These are phyloP conservation scores for Acronicta leporina DNA, from an alignment of 2,888 invertebrate species.

Conservation along the genomic window DNA sequence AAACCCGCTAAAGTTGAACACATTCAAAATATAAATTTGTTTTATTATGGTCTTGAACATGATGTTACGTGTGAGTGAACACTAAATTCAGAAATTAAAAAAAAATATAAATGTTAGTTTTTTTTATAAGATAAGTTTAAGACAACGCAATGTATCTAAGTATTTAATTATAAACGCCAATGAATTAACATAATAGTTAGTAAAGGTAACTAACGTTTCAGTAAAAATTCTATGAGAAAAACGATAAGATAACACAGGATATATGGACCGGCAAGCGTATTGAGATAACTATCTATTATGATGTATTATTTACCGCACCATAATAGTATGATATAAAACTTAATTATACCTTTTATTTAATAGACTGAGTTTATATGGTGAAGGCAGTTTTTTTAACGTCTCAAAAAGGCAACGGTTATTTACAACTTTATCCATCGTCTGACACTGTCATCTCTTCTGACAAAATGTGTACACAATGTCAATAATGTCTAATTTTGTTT, in stretches of 20 bases:
- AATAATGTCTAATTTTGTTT: neutral
- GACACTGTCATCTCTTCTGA: neutral
- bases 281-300: conserved; percentile 38
- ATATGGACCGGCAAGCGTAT: conserved; percentile 35
- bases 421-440: neutral
- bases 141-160: no score
- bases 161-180: no score
- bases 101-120: no score
- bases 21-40: no score
- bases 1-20: neutral
- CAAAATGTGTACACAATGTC: neutral
- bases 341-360: conserved; percentile 39
- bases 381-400: neutral
- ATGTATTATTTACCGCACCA: conserved; percentile 43
- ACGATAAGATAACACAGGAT: conserved; percentile 24
- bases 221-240: neutral
- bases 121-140: no score
- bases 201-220: no score
- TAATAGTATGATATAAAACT: conserved; percentile 45
- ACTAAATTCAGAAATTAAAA: no score
- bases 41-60: no score
- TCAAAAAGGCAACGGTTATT: conserved; percentile 1
- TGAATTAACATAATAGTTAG: no score
- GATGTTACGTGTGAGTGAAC: no score
- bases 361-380: conserved; percentile 14